Evolutionary conservation across 2,797 vertebrate genomes (phyloP).

Genomic region (Peromyscus melanophrys): DNA sequence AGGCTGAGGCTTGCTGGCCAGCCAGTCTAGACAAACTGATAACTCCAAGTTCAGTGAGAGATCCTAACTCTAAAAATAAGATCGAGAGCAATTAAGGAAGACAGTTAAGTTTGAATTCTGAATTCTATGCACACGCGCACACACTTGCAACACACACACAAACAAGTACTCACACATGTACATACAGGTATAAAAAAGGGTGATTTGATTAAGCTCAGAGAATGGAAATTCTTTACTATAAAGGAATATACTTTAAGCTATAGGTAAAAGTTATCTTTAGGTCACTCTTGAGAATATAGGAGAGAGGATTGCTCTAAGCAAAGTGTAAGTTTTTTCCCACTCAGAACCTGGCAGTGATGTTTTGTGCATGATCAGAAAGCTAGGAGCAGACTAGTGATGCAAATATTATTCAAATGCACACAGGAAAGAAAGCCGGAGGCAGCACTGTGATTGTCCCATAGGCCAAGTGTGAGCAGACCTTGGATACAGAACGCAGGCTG

Average conservation of each 20-base stretch:
- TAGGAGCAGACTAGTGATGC: background rate
- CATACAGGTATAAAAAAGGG: background rate
- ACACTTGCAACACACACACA: too few relatives aligned
- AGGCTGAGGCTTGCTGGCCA: background rate
- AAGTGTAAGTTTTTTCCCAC: background rate
- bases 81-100: background rate
- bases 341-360: background rate
- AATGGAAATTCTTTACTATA: conserved; percentile 14
- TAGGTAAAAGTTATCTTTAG: conserved; percentile 24
- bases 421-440: background rate
- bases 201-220: background rate
- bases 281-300: background rate
- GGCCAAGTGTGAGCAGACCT: background rate
- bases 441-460: background rate
- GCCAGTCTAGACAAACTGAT: background rate
- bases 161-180: background rate
- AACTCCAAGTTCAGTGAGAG: background rate
- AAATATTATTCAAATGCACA: background rate
- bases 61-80: background rate
- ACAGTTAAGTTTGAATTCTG: background rate
- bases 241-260: background rate
- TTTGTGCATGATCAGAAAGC: background rate
- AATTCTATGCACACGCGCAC: background rate
- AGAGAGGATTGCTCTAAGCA: background rate
- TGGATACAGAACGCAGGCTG: background rate